These are phyloP conservation scores for Sciurus vulgaris DNA, from an alignment of 2,797 vertebrate species.

Conservation along the genomic window DNA sequence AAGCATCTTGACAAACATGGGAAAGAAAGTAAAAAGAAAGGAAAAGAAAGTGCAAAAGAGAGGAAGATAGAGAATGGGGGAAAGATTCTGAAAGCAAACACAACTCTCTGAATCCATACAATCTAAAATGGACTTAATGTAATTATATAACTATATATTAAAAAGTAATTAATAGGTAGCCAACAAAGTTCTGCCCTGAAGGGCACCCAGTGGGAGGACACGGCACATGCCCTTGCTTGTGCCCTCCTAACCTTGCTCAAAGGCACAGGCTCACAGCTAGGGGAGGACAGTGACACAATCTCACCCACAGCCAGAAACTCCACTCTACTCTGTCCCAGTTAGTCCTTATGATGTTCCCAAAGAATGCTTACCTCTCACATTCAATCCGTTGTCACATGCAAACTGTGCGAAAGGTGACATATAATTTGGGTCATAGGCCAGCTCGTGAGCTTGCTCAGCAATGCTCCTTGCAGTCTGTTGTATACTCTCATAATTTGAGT, in stretches of 20 bases:
- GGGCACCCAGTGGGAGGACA: neutral
- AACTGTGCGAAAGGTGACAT: conserved; percentile 99
- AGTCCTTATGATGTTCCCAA: conserved; percentile 18
- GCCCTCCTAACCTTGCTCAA: conserved; percentile 27
- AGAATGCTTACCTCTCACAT: conserved; percentile 94
- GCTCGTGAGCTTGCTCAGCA: conserved; percentile 97
- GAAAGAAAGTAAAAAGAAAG: neutral
- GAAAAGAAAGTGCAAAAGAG: neutral
- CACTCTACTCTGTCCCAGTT: neutral
- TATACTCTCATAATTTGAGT: conserved; percentile 97
- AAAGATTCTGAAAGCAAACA: neutral
- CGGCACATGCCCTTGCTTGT: neutral
- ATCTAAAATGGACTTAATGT: neutral
- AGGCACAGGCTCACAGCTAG: neutral
- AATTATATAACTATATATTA: neutral
- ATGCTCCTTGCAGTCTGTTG: conserved; percentile 97
- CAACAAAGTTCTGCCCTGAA: neutral
- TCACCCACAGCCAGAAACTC: neutral
- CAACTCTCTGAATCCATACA: neutral
- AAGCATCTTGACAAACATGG: neutral
- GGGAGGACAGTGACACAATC: neutral
- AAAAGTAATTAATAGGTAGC: neutral
- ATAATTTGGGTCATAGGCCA: conserved; percentile 99
- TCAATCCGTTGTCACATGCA: conserved; percentile 98
- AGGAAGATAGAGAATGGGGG: fast-evolving